Percentiles rank a stretch among this genome's conserved stretches.
Conservation (phyloP, 2,113 vertebrate genomes). For the Pseudorectes ferrugineus region DNA sequence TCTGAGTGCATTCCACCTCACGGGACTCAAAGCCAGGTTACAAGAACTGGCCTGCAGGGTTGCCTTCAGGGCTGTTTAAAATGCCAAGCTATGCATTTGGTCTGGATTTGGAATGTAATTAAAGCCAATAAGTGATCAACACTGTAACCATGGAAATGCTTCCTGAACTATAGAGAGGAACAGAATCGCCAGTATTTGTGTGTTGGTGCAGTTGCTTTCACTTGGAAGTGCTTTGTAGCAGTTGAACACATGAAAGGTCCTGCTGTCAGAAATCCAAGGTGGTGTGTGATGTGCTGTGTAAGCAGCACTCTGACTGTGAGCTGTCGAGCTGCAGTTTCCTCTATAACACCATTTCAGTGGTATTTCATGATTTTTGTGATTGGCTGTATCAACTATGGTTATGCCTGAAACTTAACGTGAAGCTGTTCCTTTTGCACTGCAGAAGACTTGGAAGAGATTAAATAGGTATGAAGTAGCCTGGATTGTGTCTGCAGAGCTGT, state of each 20-base stretch:
- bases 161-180: not conserved
- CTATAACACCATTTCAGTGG: not conserved
- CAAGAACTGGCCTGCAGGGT: not conserved
- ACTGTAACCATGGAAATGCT: constrained; percentile 30
- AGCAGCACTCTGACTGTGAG: not conserved
- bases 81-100: not conserved
- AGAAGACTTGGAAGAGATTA: not conserved
- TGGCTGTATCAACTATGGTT: not conserved
- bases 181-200: not conserved
- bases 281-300: not conserved
- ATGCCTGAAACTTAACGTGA: not conserved
- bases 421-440: not conserved
- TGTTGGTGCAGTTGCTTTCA: not conserved
- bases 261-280: not conserved
- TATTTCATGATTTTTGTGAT: not conserved
- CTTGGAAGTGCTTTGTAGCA: not conserved
- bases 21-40: not conserved
- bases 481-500: not conserved
- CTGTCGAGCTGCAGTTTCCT: not conserved
- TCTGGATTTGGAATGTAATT: not conserved
- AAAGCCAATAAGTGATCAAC: not conserved
- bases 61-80: not conserved
- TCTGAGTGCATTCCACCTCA: not conserved
- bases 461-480: not conserved
- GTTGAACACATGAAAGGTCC: not conserved